Percentiles rank a stretch among this genome's conserved stretches.
Evolutionary conservation across 2,797 vertebrate genomes (phyloP).

Genomic region (Sebastes jordani): DNA sequence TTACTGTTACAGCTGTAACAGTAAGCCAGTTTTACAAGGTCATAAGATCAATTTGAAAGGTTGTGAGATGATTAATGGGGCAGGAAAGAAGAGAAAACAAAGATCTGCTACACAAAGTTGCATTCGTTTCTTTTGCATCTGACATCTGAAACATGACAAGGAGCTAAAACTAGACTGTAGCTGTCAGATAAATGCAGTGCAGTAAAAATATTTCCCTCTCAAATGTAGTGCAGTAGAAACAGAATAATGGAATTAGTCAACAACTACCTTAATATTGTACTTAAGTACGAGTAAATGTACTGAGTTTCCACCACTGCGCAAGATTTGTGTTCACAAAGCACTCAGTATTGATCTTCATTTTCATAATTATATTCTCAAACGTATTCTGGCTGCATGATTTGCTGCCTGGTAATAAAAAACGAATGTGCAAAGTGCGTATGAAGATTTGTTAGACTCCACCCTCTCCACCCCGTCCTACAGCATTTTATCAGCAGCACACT

Average conservation of each 20-base stretch:
- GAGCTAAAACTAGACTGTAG: neutral
- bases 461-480: neutral
- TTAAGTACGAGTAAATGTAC: neutral
- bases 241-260: neutral
- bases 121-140: neutral
- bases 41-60: neutral
- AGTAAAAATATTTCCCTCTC: neutral
- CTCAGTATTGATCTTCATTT: neutral
- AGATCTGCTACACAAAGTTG: too few relatives aligned
- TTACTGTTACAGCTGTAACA: neutral
- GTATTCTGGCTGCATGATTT: neutral
- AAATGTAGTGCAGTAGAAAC: neutral
- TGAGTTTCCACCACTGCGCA: neutral
- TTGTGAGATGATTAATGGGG: neutral
- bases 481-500: neutral
- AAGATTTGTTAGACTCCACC: neutral
- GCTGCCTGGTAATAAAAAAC: neutral
- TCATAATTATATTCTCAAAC: neutral
- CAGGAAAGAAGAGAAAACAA: neutral
- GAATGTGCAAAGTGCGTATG: neutral
- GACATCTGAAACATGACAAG: neutral
- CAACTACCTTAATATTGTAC: too few relatives aligned
- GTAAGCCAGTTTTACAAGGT: neutral
- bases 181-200: neutral
- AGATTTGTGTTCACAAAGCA: neutral